A percentile compares a stretch with the other conserved stretches of the same genome.
Conservation (phyloP, 1,140 invertebrate genomes). For the Elymnias hypermnestra region DNA sequence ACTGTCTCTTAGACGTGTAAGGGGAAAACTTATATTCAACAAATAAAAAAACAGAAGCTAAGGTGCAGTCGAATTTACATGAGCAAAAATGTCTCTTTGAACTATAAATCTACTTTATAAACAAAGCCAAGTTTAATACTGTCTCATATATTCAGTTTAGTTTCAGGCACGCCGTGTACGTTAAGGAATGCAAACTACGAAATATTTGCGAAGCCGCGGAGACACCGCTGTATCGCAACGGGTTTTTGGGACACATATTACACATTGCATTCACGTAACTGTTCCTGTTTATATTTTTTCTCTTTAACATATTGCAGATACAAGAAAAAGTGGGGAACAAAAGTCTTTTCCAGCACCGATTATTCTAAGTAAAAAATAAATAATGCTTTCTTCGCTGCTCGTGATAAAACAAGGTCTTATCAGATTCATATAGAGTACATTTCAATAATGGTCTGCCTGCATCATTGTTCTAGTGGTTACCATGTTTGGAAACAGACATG, state of each 20-base stretch:
- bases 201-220: conserved; percentile 85
- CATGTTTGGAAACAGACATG: too few relatives aligned
- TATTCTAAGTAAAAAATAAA: too few relatives aligned
- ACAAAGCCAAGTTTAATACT: conserved; percentile 1
- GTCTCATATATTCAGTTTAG: conserved; percentile 1
- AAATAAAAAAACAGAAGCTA: too few relatives aligned
- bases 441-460: too few relatives aligned
- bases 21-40: too few relatives aligned
- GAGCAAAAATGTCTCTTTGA: not conserved
- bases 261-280: conserved; percentile 83
- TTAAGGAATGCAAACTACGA: conserved; percentile 81
- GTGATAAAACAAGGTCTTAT: too few relatives aligned
- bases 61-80: too few relatives aligned
- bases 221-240: conserved; percentile 77
- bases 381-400: too few relatives aligned
- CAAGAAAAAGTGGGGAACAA: not conserved
- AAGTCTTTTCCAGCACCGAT: too few relatives aligned
- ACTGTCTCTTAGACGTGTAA: too few relatives aligned
- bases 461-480: too few relatives aligned
- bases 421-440: too few relatives aligned
- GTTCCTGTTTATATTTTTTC: not conserved
- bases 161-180: conserved; percentile 75
- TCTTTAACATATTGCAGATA: not conserved
- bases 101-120: conserved; percentile 5
- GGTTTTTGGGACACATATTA: conserved; percentile 80